A percentile compares a stretch with the other conserved stretches of the same genome.
These are phyloP conservation scores for Amiota minor DNA, from an alignment of 2,888 invertebrate species.

Conservation along the genomic window DNA sequence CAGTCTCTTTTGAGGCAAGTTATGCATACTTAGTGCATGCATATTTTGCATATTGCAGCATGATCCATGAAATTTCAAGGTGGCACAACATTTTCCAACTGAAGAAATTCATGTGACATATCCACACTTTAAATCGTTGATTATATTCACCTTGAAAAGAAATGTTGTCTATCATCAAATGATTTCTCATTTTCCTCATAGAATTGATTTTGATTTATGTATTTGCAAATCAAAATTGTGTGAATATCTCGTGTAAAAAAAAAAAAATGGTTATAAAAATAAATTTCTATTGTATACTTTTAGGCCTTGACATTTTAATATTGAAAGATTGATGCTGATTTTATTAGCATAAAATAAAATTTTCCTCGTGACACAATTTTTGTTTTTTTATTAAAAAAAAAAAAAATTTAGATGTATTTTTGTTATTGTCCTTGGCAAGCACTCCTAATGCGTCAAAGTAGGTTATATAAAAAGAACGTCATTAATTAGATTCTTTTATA, in stretches of 20 bases:
- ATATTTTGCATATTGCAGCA: too few relatives aligned
- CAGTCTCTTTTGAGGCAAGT: too few relatives aligned
- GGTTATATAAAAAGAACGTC: neutral
- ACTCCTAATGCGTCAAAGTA: neutral
- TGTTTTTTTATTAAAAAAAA: neutral
- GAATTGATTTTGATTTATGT: conserved; percentile 1
- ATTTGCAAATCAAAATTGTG: neutral
- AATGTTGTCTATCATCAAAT: too few relatives aligned
- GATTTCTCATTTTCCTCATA: neutral
- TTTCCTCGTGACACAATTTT: too few relatives aligned
- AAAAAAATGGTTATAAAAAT: too few relatives aligned
- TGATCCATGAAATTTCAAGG: too few relatives aligned
- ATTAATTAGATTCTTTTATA: neutral
- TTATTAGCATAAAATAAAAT: conserved; percentile 12
- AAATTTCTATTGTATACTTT: conserved; percentile 3
- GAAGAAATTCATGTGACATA: too few relatives aligned
- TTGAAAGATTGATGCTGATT: conserved; percentile 11
- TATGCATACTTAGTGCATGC: too few relatives aligned
- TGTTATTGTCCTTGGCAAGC: neutral
- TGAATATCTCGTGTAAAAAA: neutral
- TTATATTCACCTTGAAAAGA: too few relatives aligned
- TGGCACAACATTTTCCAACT: too few relatives aligned
- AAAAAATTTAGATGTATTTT: neutral
- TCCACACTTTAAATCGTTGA: too few relatives aligned
- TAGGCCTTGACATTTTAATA: conserved; percentile 20